Evolutionary conservation across 2,113 vertebrate genomes (phyloP).

Genomic region (Pelusios castaneus): DNA sequence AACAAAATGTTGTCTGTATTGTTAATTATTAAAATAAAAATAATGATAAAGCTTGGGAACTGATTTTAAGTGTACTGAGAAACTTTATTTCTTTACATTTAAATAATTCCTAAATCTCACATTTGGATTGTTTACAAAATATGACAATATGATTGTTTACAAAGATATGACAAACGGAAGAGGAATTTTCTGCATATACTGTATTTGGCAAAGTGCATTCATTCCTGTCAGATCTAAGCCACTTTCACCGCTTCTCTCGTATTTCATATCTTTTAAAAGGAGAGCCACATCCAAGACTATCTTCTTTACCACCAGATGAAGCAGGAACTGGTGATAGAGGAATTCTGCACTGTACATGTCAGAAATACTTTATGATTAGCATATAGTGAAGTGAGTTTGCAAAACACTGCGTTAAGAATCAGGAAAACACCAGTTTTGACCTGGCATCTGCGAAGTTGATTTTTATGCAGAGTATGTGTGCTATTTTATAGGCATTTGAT

Average conservation of each 20-base stretch:
- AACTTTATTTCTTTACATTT: background rate
- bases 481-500: background rate
- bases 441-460: background rate
- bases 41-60: background rate
- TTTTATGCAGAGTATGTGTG: background rate
- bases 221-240: background rate
- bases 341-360: background rate
- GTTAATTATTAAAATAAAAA: background rate
- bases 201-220: background rate
- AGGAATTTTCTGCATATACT: background rate
- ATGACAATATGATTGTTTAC: background rate
- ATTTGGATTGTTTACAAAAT: background rate
- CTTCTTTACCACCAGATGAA: background rate
- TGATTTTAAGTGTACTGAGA: background rate
- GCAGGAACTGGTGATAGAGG: background rate
- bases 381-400: background rate
- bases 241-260: background rate
- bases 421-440: background rate
- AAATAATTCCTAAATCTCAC: background rate
- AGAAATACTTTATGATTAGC: background rate
- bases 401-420: background rate
- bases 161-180: background rate
- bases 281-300: background rate
- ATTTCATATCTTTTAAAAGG: background rate
- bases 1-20: background rate